Conservation (phyloP, 2,797 vertebrate species). For the Triplophysa yarkandensis region DNA sequence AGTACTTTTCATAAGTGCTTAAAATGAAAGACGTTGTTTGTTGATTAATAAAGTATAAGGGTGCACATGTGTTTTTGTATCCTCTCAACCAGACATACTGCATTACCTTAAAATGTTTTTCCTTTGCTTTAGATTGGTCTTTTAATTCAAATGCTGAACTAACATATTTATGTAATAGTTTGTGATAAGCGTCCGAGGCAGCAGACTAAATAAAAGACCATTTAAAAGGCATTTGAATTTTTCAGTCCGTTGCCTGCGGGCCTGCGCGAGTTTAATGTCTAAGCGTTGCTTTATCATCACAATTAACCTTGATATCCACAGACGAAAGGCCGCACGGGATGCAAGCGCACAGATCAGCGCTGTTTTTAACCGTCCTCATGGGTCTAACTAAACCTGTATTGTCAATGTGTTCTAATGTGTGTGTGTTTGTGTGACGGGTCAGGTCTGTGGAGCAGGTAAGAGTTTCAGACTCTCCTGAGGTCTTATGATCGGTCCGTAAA, state of each 20-base stretch:
- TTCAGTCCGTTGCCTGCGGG: background rate
- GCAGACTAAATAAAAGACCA: constrained; percentile 49
- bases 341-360: constrained; percentile 7
- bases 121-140: constrained; percentile 18
- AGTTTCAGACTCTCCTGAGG: constrained; percentile 46
- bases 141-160: constrained; percentile 51
- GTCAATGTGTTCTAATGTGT: constrained; percentile 6
- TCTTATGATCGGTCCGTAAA: constrained; percentile 62
- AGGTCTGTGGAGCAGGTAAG: constrained; percentile 38
- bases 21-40: constrained; percentile 37
- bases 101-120: constrained; percentile 31
- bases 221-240: constrained; percentile 47
- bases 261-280: constrained; percentile 13
- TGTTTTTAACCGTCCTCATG: constrained; percentile 33
- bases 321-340: constrained; percentile 8
- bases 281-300: constrained; percentile 42
- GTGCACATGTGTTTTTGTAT: constrained; percentile 10
- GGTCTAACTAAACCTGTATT: constrained; percentile 33
- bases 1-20: constrained; percentile 10
- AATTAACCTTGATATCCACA: constrained; percentile 42
- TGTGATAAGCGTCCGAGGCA: constrained; percentile 14
- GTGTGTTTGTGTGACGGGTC: constrained; percentile 32
- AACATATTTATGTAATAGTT: constrained; percentile 25
- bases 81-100: constrained; percentile 3
- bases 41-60: constrained; percentile 27